These are phyloP conservation scores for Isotomurus palustris DNA, from an alignment of 2,888 invertebrate genomes.

Conservation along the genomic window DNA sequence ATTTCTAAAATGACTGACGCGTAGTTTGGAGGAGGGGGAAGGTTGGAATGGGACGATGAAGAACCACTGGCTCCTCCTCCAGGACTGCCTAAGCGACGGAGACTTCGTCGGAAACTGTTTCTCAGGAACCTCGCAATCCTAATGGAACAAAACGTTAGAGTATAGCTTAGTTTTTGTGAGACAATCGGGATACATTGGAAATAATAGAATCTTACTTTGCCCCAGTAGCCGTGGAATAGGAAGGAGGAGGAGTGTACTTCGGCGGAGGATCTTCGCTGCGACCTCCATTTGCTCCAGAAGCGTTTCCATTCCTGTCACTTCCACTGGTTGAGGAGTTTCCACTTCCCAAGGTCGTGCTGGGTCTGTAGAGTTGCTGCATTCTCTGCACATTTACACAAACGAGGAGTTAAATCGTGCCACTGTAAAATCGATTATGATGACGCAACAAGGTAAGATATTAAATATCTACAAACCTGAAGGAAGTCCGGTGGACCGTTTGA, in stretches of 20 bases:
- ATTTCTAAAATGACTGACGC: slow-evolving; percentile 54
- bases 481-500: slow-evolving; percentile 76
- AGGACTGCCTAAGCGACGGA: slow-evolving; percentile 58
- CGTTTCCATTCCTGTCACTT: background rate
- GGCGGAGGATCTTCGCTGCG: slow-evolving; percentile 72
- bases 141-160: background rate
- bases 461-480: slow-evolving; percentile 78
- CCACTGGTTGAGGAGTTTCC: slow-evolving; percentile 28
- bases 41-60: slow-evolving; percentile 47
- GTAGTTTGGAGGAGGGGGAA: slow-evolving; percentile 61
- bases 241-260: slow-evolving; percentile 89
- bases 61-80: slow-evolving; percentile 32
- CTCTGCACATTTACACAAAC: slow-evolving; percentile 57
- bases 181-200: background rate
- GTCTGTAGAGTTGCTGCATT: slow-evolving; percentile 76
- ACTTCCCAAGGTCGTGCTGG: slow-evolving; percentile 52
- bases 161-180: background rate
- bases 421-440: too few species aligned
- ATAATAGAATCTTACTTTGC: slow-evolving; percentile 53
- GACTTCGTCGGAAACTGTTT: slow-evolving; percentile 72
- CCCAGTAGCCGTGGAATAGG: slow-evolving; percentile 86
- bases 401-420: background rate
- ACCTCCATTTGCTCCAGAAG: slow-evolving; percentile 14
- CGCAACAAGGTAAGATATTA: background rate
- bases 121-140: slow-evolving; percentile 68